These are phyloP conservation scores for Heliconius cydno DNA, from an alignment of 2,888 invertebrate species.

Conservation along the genomic window DNA sequence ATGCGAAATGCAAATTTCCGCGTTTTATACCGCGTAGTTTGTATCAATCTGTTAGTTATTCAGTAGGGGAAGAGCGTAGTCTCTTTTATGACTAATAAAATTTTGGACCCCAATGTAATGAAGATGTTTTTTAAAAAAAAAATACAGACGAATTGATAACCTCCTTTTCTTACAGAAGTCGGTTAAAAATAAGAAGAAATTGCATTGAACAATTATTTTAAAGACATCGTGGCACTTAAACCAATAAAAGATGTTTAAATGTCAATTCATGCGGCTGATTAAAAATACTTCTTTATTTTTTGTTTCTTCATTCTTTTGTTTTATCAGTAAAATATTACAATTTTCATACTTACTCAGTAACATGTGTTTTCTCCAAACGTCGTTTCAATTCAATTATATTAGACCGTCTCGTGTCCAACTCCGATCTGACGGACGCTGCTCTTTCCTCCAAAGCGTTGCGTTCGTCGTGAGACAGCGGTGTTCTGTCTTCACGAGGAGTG, in stretches of 20 bases:
- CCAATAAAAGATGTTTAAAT: neutral
- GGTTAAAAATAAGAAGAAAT: no score
- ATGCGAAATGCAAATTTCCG: no score
- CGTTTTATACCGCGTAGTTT: no score
- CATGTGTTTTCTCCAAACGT: conserved; percentile 91
- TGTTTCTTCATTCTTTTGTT: neutral
- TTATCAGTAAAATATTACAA: neutral
- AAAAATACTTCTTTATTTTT: neutral
- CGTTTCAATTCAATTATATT: conserved; percentile 92
- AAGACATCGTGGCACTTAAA: neutral
- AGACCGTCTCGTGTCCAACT: conserved; percentile 90
- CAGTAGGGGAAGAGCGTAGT: no score
- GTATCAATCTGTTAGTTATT: no score
- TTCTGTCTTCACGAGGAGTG: conserved; percentile 62
- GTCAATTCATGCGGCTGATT: neutral
- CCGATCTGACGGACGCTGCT: conserved; percentile 80
- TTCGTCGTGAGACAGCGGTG: conserved; percentile 80
- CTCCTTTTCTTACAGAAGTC: no score
- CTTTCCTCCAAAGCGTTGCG: conserved; percentile 83
- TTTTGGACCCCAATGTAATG: no score
- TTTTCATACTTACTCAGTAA: conserved; percentile 89
- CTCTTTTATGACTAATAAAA: no score
- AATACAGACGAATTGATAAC: no score
- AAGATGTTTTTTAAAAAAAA: no score
- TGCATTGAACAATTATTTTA: neutral